phyloP scores from a whole-genome alignment of 2,113 vertebrate genomes.

The Microcebus murinus region DNA sequence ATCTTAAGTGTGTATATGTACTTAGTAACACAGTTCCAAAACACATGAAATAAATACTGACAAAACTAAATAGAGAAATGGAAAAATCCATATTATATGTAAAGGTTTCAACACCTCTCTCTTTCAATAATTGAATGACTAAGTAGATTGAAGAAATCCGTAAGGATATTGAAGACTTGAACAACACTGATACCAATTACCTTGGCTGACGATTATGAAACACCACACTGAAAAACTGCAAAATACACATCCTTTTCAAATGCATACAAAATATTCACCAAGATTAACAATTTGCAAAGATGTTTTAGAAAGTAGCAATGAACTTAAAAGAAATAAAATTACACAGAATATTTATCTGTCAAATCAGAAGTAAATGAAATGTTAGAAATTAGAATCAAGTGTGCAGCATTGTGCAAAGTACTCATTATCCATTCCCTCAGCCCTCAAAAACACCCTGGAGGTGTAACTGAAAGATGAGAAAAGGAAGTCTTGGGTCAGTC shows the following conservation, averaged over 20 bases:
- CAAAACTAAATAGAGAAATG: not conserved
- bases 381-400: not conserved
- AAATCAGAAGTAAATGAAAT: not conserved
- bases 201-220: not conserved
- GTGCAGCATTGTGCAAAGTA: not conserved
- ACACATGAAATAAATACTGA: not conserved
- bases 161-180: not conserved
- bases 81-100: not conserved
- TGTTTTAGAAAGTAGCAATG: not conserved
- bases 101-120: not conserved
- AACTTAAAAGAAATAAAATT: not conserved
- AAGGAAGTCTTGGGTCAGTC: not conserved
- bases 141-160: not conserved
- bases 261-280: not conserved
- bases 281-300: not conserved
- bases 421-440: not conserved
- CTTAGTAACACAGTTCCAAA: not conserved
- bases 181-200: not conserved
- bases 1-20: not conserved
- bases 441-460: not conserved
- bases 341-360: not conserved
- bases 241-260: not conserved
- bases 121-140: not conserved
- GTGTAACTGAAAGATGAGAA: not conserved
- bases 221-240: not conserved